Evolutionary conservation across 2,888 invertebrate species (phyloP), one percentile per base, ranked within the genome.

Genomic region (Oegoconia quadripuncta): DNA sequence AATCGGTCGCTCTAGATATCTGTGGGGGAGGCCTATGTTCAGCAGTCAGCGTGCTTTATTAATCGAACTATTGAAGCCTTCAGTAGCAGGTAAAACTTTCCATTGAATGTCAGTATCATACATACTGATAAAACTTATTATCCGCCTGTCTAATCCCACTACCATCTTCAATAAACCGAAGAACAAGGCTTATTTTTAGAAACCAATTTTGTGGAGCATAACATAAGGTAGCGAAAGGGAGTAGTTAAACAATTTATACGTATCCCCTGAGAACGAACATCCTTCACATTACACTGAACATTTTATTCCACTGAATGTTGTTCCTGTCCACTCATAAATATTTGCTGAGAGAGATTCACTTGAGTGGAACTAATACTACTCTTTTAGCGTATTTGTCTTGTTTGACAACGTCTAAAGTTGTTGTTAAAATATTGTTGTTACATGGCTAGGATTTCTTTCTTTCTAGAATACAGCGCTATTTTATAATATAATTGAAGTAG

Each of bases 301-400:
- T 72, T 66, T 63, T 60, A 59, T 59, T 48, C 48, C 51, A 50
- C 37, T 38, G 51, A 49, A 50, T 55, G 57, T 64, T 66, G 57
- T 64, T 66, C 48, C 52, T 60, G 57, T 60, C 57, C 59, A 62
- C 59, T 66, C 64, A 63, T 65, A 72, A n/a, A 69, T 68, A 70
- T 70, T 72, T 72, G 58, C 55, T 49, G 52, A 62, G 58, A 46
- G 46, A 65, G 59, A 60, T 44, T 61, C 65, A 52, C 54, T 59
- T 52, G 48, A 52, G 55, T 44, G 51, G 55, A 61, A 61, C 57
- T 58, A 54, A 56, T 50, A 48, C 48, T 49, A 47, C 46, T 36
- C 35, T 45, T 27, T 44, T 38, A 23, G 15, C 37, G 29, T 44
- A 33, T 46, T 44, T 42, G 28, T 37, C 20, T 34, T 26, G 27